A percentile compares a stretch with the other conserved stretches of the same genome.
Conservation (phyloP, 2,888 invertebrate species). For the Apamea monoglypha region DNA sequence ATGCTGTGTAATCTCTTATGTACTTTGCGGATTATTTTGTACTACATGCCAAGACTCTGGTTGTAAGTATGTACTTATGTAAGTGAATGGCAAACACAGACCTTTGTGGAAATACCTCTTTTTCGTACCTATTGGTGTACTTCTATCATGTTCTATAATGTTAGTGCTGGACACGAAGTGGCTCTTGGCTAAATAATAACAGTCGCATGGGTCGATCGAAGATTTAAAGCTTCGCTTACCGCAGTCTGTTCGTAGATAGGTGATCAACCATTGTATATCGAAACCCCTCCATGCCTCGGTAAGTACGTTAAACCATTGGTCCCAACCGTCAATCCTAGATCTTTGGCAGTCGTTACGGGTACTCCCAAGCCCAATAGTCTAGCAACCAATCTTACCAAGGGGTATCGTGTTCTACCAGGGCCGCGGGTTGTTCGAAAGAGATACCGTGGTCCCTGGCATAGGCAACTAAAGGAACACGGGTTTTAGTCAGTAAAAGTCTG, state of each 20-base stretch:
- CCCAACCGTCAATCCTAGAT: not conserved
- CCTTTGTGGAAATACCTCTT: not conserved
- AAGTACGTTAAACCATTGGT: not conserved
- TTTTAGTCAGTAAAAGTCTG: too few species aligned
- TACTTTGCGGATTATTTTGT: slow-evolving; percentile 63
- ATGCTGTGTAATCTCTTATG: slow-evolving; percentile 59
- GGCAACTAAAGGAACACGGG: too few species aligned
- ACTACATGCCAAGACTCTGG: slow-evolving; percentile 30
- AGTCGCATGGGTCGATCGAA: too few species aligned
- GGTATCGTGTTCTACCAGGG: not conserved
- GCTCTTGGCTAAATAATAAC: not conserved
- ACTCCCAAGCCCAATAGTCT: not conserved
- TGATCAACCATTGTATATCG: not conserved
- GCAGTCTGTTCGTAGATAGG: not conserved
- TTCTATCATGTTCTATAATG: not conserved
- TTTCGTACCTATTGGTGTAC: not conserved
- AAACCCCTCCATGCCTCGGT: not conserved
- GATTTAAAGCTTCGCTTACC: not conserved
- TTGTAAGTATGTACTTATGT: slow-evolving; percentile 1
- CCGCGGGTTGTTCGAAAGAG: too few species aligned
- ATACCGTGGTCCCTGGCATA: too few species aligned
- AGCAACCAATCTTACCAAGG: not conserved
- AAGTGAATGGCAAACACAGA: slow-evolving; percentile 5
- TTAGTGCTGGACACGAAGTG: not conserved
- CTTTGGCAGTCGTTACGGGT: not conserved